Base-by-base conservation (phyloP, 2,113 vertebrate genomes). In the Cariama cristata region DNA sequence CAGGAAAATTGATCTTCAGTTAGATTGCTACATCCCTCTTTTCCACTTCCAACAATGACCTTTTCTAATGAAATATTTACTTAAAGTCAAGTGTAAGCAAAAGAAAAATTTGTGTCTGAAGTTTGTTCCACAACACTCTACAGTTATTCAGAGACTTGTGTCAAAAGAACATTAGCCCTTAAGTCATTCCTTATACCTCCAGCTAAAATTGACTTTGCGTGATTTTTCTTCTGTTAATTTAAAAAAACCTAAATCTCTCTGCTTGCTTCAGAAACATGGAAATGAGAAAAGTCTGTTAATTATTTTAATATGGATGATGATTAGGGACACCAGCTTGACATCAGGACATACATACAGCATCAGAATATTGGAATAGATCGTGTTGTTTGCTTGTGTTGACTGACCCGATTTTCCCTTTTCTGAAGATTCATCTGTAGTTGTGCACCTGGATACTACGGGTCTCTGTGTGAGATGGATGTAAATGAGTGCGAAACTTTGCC, bases 401-500 rank as follows among this genome's bases (percentile, higher is more conserved):
- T 68, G 62, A 82, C 13, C 8, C 53, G n/a, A 58, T 90, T 77
- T 80, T 42, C 24, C 19, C 11, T 55, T 95, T 79, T 50, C 33
- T 86, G 20, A 92, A 99, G 98, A 91, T 99, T 99, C 97, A 68
- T 81, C 62, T 99, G 98, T 93, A 95, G 93, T 64, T 99, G 98
- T 94, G 96, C 98, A 64, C 85, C 97, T 69, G 98, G 98, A 68
- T 99, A 98, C 95, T 98, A 98, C 42, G 99, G 98, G 81, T 87
- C 86, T 17, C 79, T 98, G 60, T 99, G 98, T 97, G 98, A 99
- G 97, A 92, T 99, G 97, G 98, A 98, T 52, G 93, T 98, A 94
- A 98, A 99, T 58, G 98, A 99, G 93, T 99, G 98, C 81, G 98
- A 99, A 97, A 96, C 93, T 67, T 98, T 97, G 88, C 98, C 98